A percentile compares a stretch with the other conserved stretches of the same genome.
Conservation (phyloP, 2,113 vertebrate species). For the Indicator maculatus region DNA sequence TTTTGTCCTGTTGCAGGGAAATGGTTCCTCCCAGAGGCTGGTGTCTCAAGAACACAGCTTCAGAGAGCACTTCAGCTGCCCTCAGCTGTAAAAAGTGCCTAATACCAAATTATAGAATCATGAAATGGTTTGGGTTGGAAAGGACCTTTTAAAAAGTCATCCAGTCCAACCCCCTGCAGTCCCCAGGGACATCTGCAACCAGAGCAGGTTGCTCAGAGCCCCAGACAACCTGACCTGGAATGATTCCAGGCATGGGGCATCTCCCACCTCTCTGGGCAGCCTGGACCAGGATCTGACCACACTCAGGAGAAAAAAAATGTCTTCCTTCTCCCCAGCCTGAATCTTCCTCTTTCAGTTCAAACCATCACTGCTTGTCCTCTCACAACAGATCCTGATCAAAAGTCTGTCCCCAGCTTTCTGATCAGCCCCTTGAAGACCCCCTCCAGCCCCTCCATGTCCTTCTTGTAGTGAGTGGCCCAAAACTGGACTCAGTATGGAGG, state of each 20-base stretch:
- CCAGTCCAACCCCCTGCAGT: neutral
- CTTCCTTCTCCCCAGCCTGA: neutral
- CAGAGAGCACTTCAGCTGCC: no score
- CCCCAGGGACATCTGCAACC: neutral
- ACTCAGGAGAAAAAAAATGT: neutral
- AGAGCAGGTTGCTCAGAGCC: neutral
- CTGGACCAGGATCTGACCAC: neutral
- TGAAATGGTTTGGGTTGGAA: neutral
- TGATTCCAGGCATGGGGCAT: neutral
- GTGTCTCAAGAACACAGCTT: no score
- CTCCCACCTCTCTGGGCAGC: neutral
- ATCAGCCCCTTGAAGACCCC: neutral
- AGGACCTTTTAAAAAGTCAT: neutral
- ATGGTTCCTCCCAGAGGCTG: no score
- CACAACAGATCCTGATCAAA: neutral
- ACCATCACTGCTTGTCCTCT: neutral
- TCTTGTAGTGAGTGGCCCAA: no score
- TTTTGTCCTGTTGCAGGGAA: no score
- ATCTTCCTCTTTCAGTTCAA: neutral
- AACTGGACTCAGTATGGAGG: no score
- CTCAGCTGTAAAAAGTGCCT: no score
- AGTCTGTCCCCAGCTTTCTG: neutral
- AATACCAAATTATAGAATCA: neutral
- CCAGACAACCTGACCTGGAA: no score
- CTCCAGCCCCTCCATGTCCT: no score